Percentiles rank a stretch among this genome's conserved stretches.
phyloP scores from a whole-genome alignment of 2,797 vertebrate species.

The Dermochelys coriacea region DNA sequence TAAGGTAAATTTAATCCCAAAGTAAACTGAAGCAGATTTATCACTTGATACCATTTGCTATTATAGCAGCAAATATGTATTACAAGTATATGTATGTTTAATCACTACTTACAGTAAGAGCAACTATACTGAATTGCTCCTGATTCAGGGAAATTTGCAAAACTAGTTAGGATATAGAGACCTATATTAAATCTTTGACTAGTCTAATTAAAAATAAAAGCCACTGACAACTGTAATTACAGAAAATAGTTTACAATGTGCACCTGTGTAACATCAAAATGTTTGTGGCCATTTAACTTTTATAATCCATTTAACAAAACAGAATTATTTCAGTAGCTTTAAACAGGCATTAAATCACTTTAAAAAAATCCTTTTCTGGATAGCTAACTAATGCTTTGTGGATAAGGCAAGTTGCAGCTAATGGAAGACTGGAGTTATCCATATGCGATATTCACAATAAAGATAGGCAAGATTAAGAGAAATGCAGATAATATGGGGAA shows the following conservation, averaged over 20 bases:
- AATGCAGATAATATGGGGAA: neutral
- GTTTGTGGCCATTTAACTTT: constrained; percentile 61
- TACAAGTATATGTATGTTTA: constrained; percentile 58
- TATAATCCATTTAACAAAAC: constrained; percentile 59
- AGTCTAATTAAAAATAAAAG: constrained; percentile 70
- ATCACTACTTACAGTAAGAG: constrained; percentile 42
- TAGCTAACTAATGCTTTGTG: neutral
- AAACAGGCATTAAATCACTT: neutral
- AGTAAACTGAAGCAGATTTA: neutral
- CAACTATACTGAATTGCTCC: constrained; percentile 58
- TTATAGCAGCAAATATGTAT: constrained; percentile 28
- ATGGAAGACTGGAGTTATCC: neutral
- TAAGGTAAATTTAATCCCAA: constrained; percentile 33
- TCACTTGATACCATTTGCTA: constrained; percentile 58
- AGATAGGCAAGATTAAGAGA: neutral
- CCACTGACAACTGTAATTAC: constrained; percentile 67
- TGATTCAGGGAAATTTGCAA: constrained; percentile 71
- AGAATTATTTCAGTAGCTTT: constrained; percentile 18
- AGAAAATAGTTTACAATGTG: constrained; percentile 51
- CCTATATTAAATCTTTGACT: constrained; percentile 47
- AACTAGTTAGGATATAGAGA: constrained; percentile 35
- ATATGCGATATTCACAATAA: accelerated
- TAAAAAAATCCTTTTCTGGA: neutral
- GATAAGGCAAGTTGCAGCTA: neutral
- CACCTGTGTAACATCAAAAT: constrained; percentile 56